Evolutionary conservation across 1,140 invertebrate genomes (phyloP), one percentile per base, ranked within the genome.

Genomic region (Drosophila ambigua): DNA sequence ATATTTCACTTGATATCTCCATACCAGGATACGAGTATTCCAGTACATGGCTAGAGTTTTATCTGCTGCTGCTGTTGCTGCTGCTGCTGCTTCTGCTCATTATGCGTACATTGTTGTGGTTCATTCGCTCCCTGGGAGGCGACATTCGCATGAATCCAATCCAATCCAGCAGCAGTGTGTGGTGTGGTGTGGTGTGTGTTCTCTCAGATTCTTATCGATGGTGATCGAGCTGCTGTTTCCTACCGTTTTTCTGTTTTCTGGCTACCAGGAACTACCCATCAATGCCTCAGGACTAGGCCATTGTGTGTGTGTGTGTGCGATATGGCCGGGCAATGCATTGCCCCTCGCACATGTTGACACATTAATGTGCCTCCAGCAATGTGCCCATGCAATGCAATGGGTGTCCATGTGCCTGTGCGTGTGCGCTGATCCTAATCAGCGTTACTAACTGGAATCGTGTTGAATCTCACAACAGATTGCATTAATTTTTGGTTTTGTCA

Each of bases 401-500:
- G 23, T 54, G 59, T 60, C 7, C 31, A 23, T 53, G 82, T 88
- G 76, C 79, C 79, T 88, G 79, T 71, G 79, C 64, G 72, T 68
- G 24, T 57, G 60, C 72, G 64, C 43, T 71, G 83, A 88, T 88
- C 80, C 66, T 88, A 88, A 88, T 88, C 83, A 64, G 72, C 83
- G 79, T 79, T 79, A 79, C 83, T 88, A 88, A 88, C 83, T 88
- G 68, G 83, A 83, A 88, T 88, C 76, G 83, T 83, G 78, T 82
- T 62, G 63, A 61, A 67, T 72, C 69, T 64, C 49, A 77, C 74
- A 82, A 84, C 55, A 61, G 52, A 67, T 72, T 85, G 81, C 72
- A 85, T 85, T 84, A 73, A 84, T 84, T 85, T 84, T 54, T 57
- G 8, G 15, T 51, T 51, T 50, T n/a, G 6, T 31, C 45, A 44